Base-by-base conservation (phyloP, 2,888 invertebrate species). In the Penaeus monodon region DNA sequence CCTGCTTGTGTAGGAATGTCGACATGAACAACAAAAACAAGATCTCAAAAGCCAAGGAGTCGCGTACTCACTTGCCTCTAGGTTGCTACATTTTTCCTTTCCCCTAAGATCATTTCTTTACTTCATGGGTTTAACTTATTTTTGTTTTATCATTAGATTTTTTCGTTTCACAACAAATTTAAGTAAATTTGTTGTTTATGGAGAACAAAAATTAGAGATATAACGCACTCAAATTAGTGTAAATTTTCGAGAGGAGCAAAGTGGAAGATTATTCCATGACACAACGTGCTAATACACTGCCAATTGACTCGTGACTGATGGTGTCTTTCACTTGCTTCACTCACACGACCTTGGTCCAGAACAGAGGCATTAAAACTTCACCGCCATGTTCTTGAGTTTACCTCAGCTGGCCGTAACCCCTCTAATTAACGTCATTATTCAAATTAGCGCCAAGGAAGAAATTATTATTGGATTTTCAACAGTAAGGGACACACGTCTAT, bases 281-380 rank as follows among this genome's bases (percentile, higher is more conserved):
- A 86, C 86, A 86, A 86, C 86, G 83, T 79, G 86, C 86, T 86
- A 86, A 82, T 86, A 86, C 86, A 86, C 86, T 86, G 86, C 86
- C 86, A 86, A 82, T 64, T 49, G 83, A 83, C 82, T 64, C 73
- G 83, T 82, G 86, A 86, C 79, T 70, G 76, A 83, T 86, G 86
- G 82, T 79, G 83, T 86, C 83, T 86, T 79, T 86, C 86, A 86
- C 86, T 86, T 83, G 86, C 86, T 86, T 86, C 86, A 83, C 86
- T 86, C 86, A 83, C 68, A 83, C 81, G 49, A 20, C 57, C 66
- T 80, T 66, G 81, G 86, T 86, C 77, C 17, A 77, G 82, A 74
- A 82, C 82, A 83, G 70, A 83, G 82, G 44, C 83, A 44, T 20
- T 10, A 27, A 29, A 79, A 79, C 27, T 63, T 57, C 64, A 20